These are phyloP conservation scores for Denticeps clupeoides DNA, from an alignment of 2,797 vertebrate species.

Conservation along the genomic window DNA sequence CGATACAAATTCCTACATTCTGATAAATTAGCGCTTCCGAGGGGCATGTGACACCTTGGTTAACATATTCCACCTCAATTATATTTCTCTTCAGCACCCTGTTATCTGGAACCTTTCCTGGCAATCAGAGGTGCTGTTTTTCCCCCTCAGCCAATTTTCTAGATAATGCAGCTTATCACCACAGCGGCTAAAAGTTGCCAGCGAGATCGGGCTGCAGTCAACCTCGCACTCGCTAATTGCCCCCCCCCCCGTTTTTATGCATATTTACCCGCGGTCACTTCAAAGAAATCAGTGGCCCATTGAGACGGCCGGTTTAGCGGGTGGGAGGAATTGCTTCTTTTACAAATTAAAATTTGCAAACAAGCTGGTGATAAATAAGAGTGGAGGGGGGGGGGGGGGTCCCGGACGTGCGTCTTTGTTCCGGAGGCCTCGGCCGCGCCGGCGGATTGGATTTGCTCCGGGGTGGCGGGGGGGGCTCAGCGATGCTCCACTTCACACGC, in stretches of 20 bases:
- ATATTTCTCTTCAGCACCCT: constrained; percentile 98
- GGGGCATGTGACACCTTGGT: constrained; percentile 95
- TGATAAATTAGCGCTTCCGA: constrained; percentile 92
- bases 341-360: constrained; percentile 99
- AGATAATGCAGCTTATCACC: constrained; percentile 99
- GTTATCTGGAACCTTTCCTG: constrained; percentile 99
- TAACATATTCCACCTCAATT: constrained; percentile 99
- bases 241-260: constrained; percentile 92
- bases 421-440: constrained; percentile 32
- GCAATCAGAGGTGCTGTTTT: constrained; percentile 99
- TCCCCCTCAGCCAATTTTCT: constrained; percentile 99
- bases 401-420: constrained; percentile 1
- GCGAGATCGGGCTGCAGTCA: constrained; percentile 97
- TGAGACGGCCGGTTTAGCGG: constrained; percentile 81
- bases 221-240: constrained; percentile 95
- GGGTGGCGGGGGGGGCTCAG: constrained; percentile 47
- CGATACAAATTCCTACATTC: constrained; percentile 91
- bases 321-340: constrained; percentile 75
- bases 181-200: constrained; percentile 96
- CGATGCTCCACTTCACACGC: constrained; percentile 49
- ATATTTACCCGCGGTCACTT: constrained; percentile 99
- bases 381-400: constrained; percentile 24
- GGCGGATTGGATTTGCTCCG: constrained; percentile 49
- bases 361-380: constrained; percentile 95
- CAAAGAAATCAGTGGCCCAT: constrained; percentile 97